These are phyloP conservation scores for Ginglymostoma cirratum DNA, from an alignment of 2,113 vertebrate species.

Conservation along the genomic window DNA sequence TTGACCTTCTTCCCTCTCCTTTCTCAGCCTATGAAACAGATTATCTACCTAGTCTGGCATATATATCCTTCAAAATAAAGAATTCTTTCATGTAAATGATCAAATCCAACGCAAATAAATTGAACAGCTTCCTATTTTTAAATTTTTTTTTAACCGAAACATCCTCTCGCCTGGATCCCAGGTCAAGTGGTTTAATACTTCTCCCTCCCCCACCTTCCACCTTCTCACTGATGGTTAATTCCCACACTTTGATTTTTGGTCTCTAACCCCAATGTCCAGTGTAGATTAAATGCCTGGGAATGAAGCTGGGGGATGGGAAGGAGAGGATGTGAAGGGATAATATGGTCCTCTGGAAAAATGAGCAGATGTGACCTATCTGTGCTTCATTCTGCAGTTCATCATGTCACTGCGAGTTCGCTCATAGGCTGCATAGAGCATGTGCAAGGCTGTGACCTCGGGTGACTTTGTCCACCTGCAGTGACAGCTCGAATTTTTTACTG, in stretches of 20 bases:
- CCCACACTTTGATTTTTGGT: conserved; percentile 29
- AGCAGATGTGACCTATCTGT: conserved; percentile 35
- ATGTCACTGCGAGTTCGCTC: conserved; percentile 25
- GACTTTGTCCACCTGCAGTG: conserved; percentile 35
- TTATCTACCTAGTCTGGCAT: background rate
- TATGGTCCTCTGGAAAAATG: conserved; percentile 25
- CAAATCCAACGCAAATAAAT: conserved; percentile 2
- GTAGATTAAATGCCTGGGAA: conserved; percentile 29
- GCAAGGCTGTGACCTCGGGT: conserved; percentile 33
- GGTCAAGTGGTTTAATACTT: background rate
- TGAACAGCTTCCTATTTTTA: background rate
- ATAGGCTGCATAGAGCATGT: conserved; percentile 25
- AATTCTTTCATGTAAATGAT: background rate
- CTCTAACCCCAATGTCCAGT: conserved; percentile 21
- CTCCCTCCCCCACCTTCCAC: background rate
- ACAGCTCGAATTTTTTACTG: conserved; percentile 30
- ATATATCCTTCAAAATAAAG: conserved; percentile 22
- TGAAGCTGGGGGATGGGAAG: background rate
- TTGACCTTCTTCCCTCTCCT: background rate
- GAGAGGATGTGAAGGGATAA: conserved; percentile 19
- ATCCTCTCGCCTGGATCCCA: background rate
- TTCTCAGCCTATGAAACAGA: background rate
- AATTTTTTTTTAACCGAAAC: background rate
- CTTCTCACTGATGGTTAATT: conserved; percentile 2
- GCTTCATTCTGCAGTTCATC: conserved; percentile 37